Conservation (phyloP, 2,888 invertebrate species). For the Sicus ferrugineus region DNA sequence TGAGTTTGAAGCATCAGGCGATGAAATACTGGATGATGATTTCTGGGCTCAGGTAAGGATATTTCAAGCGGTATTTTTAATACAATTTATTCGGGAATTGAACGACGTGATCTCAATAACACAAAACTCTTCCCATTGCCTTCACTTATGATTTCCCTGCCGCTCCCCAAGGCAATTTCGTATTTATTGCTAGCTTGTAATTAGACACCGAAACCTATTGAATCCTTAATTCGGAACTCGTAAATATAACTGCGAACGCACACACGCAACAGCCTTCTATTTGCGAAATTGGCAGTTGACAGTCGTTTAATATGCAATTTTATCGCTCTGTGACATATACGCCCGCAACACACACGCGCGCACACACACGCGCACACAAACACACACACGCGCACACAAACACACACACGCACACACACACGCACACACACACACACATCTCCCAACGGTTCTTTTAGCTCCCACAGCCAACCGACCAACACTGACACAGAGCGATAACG, state of each 20-base stretch:
- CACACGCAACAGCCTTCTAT: neutral
- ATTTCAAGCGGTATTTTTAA: no score
- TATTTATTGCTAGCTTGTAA: no score
- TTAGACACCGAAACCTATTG: no score
- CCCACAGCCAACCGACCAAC: neutral
- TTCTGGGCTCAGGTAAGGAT: conserved; percentile 42
- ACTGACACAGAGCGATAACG: neutral
- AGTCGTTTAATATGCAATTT: conserved; percentile 22
- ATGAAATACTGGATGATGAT: conserved; percentile 42
- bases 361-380: neutral
- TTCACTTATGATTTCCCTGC: no score
- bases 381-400: neutral
- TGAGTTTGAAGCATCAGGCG: conserved; percentile 32
- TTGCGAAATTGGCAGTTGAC: conserved; percentile 14
- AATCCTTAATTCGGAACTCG: neutral
- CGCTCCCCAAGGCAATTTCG: no score
- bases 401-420: neutral
- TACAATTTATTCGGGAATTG: no score
- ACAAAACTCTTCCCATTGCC: no score
- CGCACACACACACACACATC: neutral
- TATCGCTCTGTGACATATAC: neutral
- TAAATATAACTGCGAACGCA: no score
- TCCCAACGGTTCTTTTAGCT: neutral
- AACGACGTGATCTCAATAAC: no score
- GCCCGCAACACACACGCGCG: neutral